Base-by-base conservation (phyloP, 30 jellyfish, hydroid and myxozoan genomes). In the Mastigias papua region DNA sequence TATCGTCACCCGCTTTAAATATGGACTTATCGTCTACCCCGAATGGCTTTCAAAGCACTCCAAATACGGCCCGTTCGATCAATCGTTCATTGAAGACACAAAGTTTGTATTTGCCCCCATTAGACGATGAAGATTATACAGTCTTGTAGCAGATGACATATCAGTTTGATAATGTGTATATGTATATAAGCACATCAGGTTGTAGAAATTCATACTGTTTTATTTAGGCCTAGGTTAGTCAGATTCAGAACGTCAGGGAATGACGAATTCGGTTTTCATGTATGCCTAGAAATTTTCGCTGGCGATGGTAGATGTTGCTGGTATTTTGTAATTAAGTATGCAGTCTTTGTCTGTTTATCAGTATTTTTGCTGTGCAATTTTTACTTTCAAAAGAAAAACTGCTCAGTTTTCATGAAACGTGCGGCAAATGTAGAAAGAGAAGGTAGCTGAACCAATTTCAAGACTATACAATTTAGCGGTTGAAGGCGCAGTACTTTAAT, bases 51-150 rank as follows among this genome's bases (percentile, higher is more conserved):
- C 92, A 79, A 78, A 78, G 97, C 58, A 75, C 97, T 21, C 97
- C 97, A 42, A 88, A 85, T 33, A n/a, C 88, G 21, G 34, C 92
- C 15, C 65, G 82, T 21, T 72, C 97, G 3, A 50, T 88, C 23
- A 51, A 57, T 61, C 71, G 90, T 31, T 75, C 89, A 48, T 78
- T 66, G 13, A 88, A 88, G 49, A 68, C 91, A 15, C 91, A 75
- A 26, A 88, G 97, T 42, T 54, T 88, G 82, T 75, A 88, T 71
- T 65, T 88, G 21, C 97, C 97, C 22, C 79, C 97, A 23, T 69
- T 88, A 58, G 91, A 88, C 70, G 97, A 88, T 60, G 97, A 88
- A 62, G 94, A 85, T 21, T 85, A 69, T 75, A 85, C 94, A 20
- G 82, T 85, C 23, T 46, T 85, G 33, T 84, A 49, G 68, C 48